These are phyloP conservation scores for Lucilia sericata DNA, from an alignment of 1,140 invertebrate species.

Conservation along the genomic window DNA sequence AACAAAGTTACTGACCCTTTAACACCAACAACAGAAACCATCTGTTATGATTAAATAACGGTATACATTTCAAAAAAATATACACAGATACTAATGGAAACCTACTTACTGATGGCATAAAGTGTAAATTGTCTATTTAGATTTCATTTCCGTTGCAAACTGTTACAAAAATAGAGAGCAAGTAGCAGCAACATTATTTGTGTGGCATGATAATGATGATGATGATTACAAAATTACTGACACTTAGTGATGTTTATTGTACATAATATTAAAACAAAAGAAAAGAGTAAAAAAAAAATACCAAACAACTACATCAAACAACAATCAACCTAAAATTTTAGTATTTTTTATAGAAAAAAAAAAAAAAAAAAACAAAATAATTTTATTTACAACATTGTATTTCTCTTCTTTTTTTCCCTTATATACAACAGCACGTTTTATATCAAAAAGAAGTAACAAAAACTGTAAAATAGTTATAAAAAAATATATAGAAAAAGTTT, in stretches of 20 bases:
- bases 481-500: neutral
- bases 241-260: neutral
- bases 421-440: no score
- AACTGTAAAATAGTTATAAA: no score
- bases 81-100: neutral
- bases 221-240: constrained; percentile 2
- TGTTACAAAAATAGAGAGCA: neutral
- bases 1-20: neutral
- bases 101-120: neutral
- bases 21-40: neutral
- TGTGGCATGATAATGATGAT: neutral
- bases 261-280: neutral
- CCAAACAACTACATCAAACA: neutral
- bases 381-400: no score
- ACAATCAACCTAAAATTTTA: neutral
- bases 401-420: no score
- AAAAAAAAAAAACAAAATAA: no score
- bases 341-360: neutral
- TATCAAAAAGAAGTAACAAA: no score
- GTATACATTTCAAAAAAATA: neutral
- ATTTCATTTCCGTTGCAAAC: neutral
- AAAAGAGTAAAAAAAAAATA: no score
- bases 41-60: neutral
- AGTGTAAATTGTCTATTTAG: neutral
- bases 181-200: no score